Base-by-base conservation (phyloP, 2,888 invertebrate species). In the Scaptomyza polygonia region DNA sequence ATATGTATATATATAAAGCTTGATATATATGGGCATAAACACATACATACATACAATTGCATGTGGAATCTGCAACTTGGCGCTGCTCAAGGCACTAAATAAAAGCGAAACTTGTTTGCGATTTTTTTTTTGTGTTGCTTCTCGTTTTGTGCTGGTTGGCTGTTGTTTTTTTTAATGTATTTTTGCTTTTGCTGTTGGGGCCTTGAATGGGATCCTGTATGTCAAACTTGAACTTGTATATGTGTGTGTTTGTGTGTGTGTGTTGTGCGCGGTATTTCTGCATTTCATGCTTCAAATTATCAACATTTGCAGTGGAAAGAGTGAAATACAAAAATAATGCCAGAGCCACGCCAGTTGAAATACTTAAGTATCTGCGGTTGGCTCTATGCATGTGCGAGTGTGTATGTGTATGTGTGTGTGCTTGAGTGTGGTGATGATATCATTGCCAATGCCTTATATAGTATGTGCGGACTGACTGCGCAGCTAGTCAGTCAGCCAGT, bases 131-230 rank as follows among this genome's bases (percentile, higher is more conserved):
- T n/a, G n/a, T 21, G 21, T 21, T 75, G 70, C 62, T 21, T 44
- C 54, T 63, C 44, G 47, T 57, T 70, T 58, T 62, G 54, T 49
- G 34, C 32, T 32, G 47, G 3, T 32, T 21, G 32, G 47, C 53
- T 66, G 43, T 53, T 43, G 40, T 64, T 45, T 52, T 47, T 42
- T 43, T n/a, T 14, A 14, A n/a, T 34, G 9, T 40, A 18, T 39
- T 51, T 58, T 67, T 47, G 47, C 51, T 51, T 49, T 42, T 57
- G 67, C 61, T 55, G 68, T 80, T 78, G 88, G 88, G 85, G 88
- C 85, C 88, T 88, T 88, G 88, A 86, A 82, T 86, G 88, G 87
- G 88, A 88, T 84, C 84, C 88, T 84, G 88, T 66, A 78, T 83
- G 69, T 68, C 84, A 80, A 86, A 86, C 86, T 81, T 81, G 79